Evolutionary conservation across 1,140 invertebrate genomes (phyloP), one percentile per base, ranked within the genome.

Genomic region (Drosophila kepulauana): DNA sequence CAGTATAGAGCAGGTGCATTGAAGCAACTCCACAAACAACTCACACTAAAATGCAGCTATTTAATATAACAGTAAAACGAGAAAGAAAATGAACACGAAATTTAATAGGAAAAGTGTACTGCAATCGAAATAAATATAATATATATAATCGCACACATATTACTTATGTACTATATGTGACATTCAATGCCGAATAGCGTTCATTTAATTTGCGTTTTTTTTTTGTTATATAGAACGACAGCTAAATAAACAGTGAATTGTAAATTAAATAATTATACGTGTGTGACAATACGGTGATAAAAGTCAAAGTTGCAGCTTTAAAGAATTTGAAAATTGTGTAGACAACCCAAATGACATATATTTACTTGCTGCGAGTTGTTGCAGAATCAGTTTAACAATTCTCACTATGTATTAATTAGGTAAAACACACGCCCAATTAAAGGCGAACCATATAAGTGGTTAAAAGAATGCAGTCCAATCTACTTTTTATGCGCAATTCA

Each of bases 391-490:
- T 49, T 54, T 1, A 54, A 13, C 30, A 5, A 15, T 35, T 28
- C 5, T 3, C 15, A 7, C n/a, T 6, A 51, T 25, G 20, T 25
- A 25, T 25, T 25, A 25, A 25, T 13, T 41, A 28, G 5, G n/a
- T 20, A 1, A 64, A 11, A 64, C 8, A 28, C 63, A 67, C 70
- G 28, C 35, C 58, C 67, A 51, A 64, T 63, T 33, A 35, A 20
- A 25, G 15, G n/a, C 41, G 30, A 49, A 16, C 51, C 61, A 20
- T 43, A 75, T 38, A 75, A 41, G 58, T 43, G 16, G 51, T 43
- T 45, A 16, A 43, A 75, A 90, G 64, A 89, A 84, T 87, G 77
- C 75, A 15, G 78, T 81, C 61, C 45, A 59, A 49, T 63, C 74
- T 25, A 63, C 67, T 79, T 81, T 64, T 58, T 67, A 76, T 79